Evolutionary conservation across 2,797 vertebrate genomes (phyloP).

Genomic region (Pipistrellus kuhlii): DNA sequence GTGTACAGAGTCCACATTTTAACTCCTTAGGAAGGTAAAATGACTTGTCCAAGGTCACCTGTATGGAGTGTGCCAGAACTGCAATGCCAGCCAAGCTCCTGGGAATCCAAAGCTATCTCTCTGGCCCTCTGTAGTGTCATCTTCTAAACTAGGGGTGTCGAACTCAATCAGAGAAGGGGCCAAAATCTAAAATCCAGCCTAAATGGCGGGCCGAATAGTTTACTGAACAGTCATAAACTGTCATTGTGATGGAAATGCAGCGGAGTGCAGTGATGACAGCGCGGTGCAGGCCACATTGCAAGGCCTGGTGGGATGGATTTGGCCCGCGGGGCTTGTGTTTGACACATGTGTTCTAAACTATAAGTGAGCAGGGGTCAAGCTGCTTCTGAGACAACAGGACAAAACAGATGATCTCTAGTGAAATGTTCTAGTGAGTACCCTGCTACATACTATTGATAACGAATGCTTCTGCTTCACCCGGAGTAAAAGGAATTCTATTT

Average conservation of each 20-base stretch:
- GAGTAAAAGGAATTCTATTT: conserved; percentile 23
- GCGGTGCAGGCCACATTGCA: too few species aligned
- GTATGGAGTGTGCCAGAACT: not conserved
- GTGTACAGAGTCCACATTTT: not conserved
- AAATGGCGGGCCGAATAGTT: too few species aligned
- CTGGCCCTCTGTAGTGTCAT: not conserved
- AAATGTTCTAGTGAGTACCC: conserved; percentile 35
- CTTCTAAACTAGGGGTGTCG: conserved; percentile 24
- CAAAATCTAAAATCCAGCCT: too few species aligned
- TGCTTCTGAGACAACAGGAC: not conserved
- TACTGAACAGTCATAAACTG: too few species aligned
- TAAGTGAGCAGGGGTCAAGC: not conserved
- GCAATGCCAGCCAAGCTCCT: not conserved
- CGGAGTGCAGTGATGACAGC: too few species aligned
- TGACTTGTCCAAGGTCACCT: not conserved
- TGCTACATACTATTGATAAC: conserved; percentile 1
- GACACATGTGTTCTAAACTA: too few species aligned
- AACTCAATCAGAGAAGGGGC: too few species aligned
- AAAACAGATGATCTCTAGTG: conserved; percentile 32
- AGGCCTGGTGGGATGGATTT: too few species aligned
- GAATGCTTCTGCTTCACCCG: conserved; percentile 20
- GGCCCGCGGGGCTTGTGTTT: too few species aligned
- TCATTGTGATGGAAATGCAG: too few species aligned
- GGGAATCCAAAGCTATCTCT: not conserved
- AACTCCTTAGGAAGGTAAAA: not conserved